Base-by-base conservation (phyloP, 2,113 vertebrate genomes). In the Chrysemys picta region DNA sequence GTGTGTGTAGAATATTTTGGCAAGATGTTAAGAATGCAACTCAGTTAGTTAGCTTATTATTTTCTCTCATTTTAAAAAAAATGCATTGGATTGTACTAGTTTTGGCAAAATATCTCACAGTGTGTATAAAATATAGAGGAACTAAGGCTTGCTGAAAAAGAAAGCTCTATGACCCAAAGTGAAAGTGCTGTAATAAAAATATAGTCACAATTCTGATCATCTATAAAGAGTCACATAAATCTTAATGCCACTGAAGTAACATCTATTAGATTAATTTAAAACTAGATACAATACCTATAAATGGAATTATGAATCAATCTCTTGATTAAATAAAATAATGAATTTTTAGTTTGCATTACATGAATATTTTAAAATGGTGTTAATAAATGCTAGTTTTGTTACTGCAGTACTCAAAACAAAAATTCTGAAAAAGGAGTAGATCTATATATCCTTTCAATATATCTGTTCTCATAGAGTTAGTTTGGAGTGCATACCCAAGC, bases 401-500 rank as follows among this genome's bases (percentile, higher is more conserved):
- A 75, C 87, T 54, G 50, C 14, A 62, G 29, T 27, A 62, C 12
- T 62, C 59, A 27, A 62, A 62, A 62, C 25, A 31, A 31, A 29
- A 31, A 62, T 62, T 27, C 13, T 62, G 59, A 87, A 93, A 52
- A 83, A 1, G 50, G 72, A 80, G 80, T 31, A 53, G 17, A 57
- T 49, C 4, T 62, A 72, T 54, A 83, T 85, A 38, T 80, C 5
- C 19, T 80, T 0, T 47, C 27, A 47, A 29, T 78, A 25, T 27
- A 4, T 49, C 69, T 89, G 2, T 76, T 90, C 31, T 82, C 0
- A 56, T 62, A 78, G 17, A 89, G 56, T 69, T 42, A 5, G 27
- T 94, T 89, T 47, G 45, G 38, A 78, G 25, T 80, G 8, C 12
- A 69, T 84, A 81, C 17, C 47, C 57, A 84, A 94, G 69, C 14